A percentile compares a stretch with the other conserved stretches of the same genome.
Conservation (phyloP, 2,113 vertebrate genomes). For the Climacteris rufus region DNA sequence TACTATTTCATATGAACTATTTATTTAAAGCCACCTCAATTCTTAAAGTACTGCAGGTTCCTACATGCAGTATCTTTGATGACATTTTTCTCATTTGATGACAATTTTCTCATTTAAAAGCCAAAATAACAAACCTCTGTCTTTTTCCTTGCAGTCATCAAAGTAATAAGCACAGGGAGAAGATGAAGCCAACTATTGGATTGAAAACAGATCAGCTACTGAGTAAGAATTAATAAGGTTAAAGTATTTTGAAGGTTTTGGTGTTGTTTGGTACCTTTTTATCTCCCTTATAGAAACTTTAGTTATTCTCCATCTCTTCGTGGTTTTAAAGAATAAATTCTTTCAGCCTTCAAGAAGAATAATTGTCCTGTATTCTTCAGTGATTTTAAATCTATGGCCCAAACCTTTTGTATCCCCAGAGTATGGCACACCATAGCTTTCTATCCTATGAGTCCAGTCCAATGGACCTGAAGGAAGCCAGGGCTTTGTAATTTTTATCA, state of each 20-base stretch:
- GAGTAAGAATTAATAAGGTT: not conserved
- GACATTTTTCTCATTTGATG: not conserved
- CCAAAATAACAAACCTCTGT: not conserved
- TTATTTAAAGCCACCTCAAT: not conserved
- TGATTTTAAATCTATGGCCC: not conserved
- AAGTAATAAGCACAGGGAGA: not conserved
- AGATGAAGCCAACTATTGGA: not conserved
- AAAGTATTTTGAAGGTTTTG: not conserved
- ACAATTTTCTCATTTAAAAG: not conserved
- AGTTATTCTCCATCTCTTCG: not conserved
- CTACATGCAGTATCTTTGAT: not conserved
- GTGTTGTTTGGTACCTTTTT: not conserved
- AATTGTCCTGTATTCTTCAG: not conserved
- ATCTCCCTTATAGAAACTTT: not conserved
- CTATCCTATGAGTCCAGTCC: not conserved
- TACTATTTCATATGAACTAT: not conserved
- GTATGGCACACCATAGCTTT: not conserved
- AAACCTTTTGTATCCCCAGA: not conserved
- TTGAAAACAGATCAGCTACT: not conserved
- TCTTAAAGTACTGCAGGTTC: constrained; percentile 35
- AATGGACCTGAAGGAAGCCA: not conserved
- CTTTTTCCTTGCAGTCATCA: not conserved
- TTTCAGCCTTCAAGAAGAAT: not conserved
- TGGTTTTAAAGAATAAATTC: not conserved
- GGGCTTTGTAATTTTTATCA: not conserved